A percentile compares a stretch with the other conserved stretches of the same genome.
phyloP scores from a whole-genome alignment of 2,113 vertebrate species.

The Dunckerocampus dactyliophorus region DNA sequence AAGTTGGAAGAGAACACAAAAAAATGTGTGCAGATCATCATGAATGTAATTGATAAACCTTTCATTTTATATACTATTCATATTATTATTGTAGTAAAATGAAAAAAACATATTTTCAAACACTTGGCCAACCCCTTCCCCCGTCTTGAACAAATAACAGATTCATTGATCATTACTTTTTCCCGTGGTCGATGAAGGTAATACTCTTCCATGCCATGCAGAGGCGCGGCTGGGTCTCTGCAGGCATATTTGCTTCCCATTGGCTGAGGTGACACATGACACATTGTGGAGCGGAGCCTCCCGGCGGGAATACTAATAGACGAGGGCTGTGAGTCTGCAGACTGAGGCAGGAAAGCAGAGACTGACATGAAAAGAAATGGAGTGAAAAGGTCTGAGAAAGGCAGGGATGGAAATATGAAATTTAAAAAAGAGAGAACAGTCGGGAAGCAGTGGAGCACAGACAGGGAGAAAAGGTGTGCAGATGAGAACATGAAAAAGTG shows the following conservation, averaged over 20 bases:
- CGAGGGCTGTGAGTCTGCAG: constrained; percentile 19
- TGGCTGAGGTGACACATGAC: constrained; percentile 47
- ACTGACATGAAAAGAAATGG: constrained; percentile 49
- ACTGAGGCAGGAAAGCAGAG: constrained; percentile 39
- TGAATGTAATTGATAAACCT: too few species aligned
- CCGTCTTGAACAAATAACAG: background rate
- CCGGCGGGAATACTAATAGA: constrained; percentile 56
- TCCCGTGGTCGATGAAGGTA: background rate
- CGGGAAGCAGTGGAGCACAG: constrained; percentile 8
- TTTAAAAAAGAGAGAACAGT: constrained; percentile 8
- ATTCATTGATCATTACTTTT: constrained; percentile 8
- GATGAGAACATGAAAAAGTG: constrained; percentile 26
- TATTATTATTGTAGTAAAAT: too few species aligned
- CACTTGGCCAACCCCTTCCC: too few species aligned
- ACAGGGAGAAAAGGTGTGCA: constrained; percentile 20
- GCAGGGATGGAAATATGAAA: constrained; percentile 47
- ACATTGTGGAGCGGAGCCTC: constrained; percentile 46
- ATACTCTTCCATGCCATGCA: constrained; percentile 8
- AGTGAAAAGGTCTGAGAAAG: constrained; percentile 42
- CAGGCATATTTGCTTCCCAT: constrained; percentile 33
- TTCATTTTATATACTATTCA: too few species aligned
- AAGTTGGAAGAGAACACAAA: too few species aligned
- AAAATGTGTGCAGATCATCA: too few species aligned
- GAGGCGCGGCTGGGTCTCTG: constrained; percentile 15
- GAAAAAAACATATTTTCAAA: too few species aligned